Evolutionary conservation across 92 coral and sea anemone genomes (phyloP), one percentile per base, ranked within the genome.

Genomic region (Hydrozoanthus gracilis): DNA sequence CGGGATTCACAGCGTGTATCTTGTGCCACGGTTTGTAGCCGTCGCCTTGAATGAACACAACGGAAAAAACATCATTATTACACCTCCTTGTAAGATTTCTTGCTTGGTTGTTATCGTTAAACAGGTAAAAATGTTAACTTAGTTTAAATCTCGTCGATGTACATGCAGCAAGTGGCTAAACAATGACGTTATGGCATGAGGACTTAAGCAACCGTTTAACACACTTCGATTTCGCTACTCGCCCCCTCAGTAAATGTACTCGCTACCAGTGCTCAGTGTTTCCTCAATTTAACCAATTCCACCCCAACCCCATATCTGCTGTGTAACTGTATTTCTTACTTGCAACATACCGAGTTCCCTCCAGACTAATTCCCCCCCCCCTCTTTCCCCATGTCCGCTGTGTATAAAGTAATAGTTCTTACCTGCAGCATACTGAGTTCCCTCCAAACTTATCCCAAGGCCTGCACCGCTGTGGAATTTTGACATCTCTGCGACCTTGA

Each of bases 371-470:
- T 44, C 99, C 99, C 62, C 95, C 39, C 39, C 39, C 39, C 39
- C 39, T 27, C n/a, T n/a, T n/a, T n/a, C n/a, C n/a, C 39, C 39
- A 27, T 27, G 39, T 27, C 39, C 39, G 39, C 39, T 27, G 39
- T 27, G 39, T 2, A 27, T 27, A 27, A 27, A 27, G 1, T 27
- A n/a, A 27, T 27, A 27, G 39, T 27, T 27, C 39, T 27, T 27
- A 27, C 39, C 39, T 27, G 39, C 39, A 27, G 39, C 2, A 27
- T 27, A 27, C 39, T 27, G 39, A 27, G 39, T 94, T 74, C 99
- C 99, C 79, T 97, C 99, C 70, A 97, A 92, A 79, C 99, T 96
- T 71, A 97, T 94, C 20, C 99, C 99, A 66, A 97, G 92, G 7
- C 99, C 99, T 8, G 98, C 99, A 51, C 86, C 85, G 7, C 94